Base-by-base conservation (phyloP, 1,140 invertebrate genomes). In the Heliconius melpomene region DNA sequence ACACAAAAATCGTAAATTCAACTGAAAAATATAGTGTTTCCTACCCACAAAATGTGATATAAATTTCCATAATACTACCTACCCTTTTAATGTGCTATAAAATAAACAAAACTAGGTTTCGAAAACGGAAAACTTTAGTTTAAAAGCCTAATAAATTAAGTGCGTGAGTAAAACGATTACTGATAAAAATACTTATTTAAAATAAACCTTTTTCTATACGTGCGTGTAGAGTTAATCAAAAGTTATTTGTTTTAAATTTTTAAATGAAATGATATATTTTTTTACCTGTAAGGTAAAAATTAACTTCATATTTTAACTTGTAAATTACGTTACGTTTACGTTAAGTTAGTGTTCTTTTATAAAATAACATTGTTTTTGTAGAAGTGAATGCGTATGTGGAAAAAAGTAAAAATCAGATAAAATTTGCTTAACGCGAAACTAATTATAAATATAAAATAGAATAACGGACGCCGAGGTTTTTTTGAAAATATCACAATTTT, bases 201-300 rank as follows among this genome's bases (percentile, higher is more conserved):
- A 75, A 50, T 9, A 29, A 40, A 72, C 23, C 26, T 20, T 60
- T 52, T 36, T 32, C 57, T 40, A 13, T 52, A 20, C 46, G 57
- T 75, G 73, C 78, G 78, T 79, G 78, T 72, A 16, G 18, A 79
- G 40, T 40, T 75, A 79, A 79, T 79, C 78, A 75, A 71, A 75
- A 8, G 13, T 38, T 72, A 72, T 79, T 74, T 75, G 72, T 75
- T 79, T 75, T 75, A 79, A 75, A 79, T 77, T 75, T 20, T 79
- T 66, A 73, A 38, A 73, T 72, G 57, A 78, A 77, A 73, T 74
- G 54, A 40, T 46, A 16, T 6, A n/a, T 46, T 46, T 46, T 46
- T 46, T 46, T 46, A 5, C 13, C 16, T 46, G 40, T 46, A 46
- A 46, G 40, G 40, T 46, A 20, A 52, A 52, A 20, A 52, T 52